Conservation (phyloP, 2,888 invertebrate species). For the Lymantria dispar region DNA sequence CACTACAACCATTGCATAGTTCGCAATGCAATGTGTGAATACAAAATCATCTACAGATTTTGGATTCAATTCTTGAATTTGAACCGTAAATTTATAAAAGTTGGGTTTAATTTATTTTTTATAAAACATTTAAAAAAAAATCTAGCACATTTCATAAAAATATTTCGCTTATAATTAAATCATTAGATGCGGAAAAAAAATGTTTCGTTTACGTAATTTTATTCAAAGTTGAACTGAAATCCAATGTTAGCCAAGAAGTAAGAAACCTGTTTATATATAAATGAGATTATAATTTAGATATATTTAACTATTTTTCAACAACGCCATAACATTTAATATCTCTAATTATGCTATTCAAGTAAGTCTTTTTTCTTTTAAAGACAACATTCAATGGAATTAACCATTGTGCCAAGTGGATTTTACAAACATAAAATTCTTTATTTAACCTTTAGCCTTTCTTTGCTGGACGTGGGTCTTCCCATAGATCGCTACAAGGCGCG, state of each 20-base stretch:
- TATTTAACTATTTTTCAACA: too few relatives aligned
- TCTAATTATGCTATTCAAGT: too few relatives aligned
- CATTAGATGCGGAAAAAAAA: neutral
- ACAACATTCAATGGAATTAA: too few relatives aligned
- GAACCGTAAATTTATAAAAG: neutral
- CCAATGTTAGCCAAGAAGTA: neutral
- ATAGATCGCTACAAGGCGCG: too few relatives aligned
- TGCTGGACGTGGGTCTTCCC: too few relatives aligned
- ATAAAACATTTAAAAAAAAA: too few relatives aligned
- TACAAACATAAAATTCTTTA: too few relatives aligned
- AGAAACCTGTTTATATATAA: neutral
- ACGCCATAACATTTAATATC: too few relatives aligned
- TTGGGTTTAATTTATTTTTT: neutral
- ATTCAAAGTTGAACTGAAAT: neutral
- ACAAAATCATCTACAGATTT: neutral
- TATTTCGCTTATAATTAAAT: neutral
- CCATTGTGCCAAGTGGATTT: too few relatives aligned
- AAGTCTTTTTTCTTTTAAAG: too few relatives aligned
- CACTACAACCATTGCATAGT: neutral
- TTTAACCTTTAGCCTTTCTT: too few relatives aligned
- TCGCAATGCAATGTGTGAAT: neutral
- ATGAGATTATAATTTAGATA: neutral
- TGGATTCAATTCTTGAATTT: neutral
- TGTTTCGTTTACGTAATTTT: neutral
- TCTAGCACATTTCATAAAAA: neutral